These are phyloP conservation scores for Campoletis raptor DNA, from an alignment of 2,888 invertebrate genomes.

Conservation along the genomic window DNA sequence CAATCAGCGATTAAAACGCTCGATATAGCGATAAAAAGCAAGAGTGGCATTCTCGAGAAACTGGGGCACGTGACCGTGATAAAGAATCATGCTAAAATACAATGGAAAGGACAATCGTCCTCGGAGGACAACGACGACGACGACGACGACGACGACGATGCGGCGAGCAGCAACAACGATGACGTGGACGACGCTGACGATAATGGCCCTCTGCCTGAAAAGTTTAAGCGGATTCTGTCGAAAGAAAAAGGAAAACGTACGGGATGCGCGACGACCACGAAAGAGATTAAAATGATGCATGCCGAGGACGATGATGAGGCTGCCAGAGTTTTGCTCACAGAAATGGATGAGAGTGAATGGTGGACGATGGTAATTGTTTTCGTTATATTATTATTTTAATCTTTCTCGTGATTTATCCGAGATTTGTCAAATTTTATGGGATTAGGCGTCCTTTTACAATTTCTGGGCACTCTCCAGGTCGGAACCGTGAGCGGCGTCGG, in stretches of 20 bases:
- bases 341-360: slow-evolving; percentile 81
- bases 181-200: slow-evolving; percentile 57
- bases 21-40: slow-evolving; percentile 75
- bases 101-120: slow-evolving; percentile 71
- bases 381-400: neutral
- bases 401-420: neutral
- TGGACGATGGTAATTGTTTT: slow-evolving; percentile 81
- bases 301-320: slow-evolving; percentile 75
- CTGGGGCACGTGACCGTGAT: slow-evolving; percentile 75
- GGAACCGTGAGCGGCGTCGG: slow-evolving; percentile 81
- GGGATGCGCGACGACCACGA: slow-evolving; percentile 77
- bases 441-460: slow-evolving; percentile 49
- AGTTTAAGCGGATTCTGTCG: slow-evolving; percentile 73
- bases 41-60: slow-evolving; percentile 69
- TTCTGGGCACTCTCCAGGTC: slow-evolving; percentile 74
- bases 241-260: slow-evolving; percentile 73
- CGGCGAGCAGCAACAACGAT: slow-evolving; percentile 61
- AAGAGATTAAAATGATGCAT: slow-evolving; percentile 73
- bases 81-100: slow-evolving; percentile 74
- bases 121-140: slow-evolving; percentile 67
- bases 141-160: slow-evolving; percentile 63
- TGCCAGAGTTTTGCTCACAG: slow-evolving; percentile 76
- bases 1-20: slow-evolving; percentile 70
- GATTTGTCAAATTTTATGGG: neutral
- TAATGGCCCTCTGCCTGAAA: slow-evolving; percentile 69